Percentiles rank a stretch among this genome's conserved stretches.
These are phyloP conservation scores for Patella caerulea DNA, from an alignment of 2,888 invertebrate genomes.

Conservation along the genomic window DNA sequence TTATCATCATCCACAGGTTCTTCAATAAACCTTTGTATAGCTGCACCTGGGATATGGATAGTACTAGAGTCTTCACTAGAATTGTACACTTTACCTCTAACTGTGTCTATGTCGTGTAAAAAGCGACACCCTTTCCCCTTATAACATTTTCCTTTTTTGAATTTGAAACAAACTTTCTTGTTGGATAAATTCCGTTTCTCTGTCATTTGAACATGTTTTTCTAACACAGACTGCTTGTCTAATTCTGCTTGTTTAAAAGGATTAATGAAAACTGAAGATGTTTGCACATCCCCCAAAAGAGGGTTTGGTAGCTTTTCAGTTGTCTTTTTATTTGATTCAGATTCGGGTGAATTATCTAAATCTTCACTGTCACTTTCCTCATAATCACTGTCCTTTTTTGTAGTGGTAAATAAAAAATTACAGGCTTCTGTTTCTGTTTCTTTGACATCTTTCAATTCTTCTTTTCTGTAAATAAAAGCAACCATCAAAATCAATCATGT, in stretches of 20 bases:
- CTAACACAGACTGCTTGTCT: slow-evolving; percentile 87
- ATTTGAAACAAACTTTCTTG: slow-evolving; percentile 93
- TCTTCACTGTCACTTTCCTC: slow-evolving; percentile 1
- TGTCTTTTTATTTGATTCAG: background rate
- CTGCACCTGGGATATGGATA: background rate
- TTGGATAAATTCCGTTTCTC: slow-evolving; percentile 76
- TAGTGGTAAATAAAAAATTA: slow-evolving; percentile 12
- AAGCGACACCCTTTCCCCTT: slow-evolving; percentile 94
- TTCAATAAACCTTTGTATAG: slow-evolving; percentile 15
- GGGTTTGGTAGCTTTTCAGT: slow-evolving; percentile 47
- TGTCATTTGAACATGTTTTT: slow-evolving; percentile 94
- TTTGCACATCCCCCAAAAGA: slow-evolving; percentile 37
- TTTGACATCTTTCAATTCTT: no score
- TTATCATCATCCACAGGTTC: slow-evolving; percentile 63
- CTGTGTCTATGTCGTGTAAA: slow-evolving; percentile 78
- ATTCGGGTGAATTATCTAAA: background rate
- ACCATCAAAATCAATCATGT: no score
- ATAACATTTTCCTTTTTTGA: slow-evolving; percentile 88
- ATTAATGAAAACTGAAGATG: slow-evolving; percentile 86
- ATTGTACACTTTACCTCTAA: background rate
- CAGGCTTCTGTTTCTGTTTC: no score
- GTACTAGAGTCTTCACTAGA: slow-evolving; percentile 4
- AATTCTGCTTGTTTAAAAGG: slow-evolving; percentile 88
- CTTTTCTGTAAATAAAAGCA: no score
- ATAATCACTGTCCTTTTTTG: slow-evolving; percentile 3